Conservation (phyloP, 2,113 vertebrate genomes). For the Myrmophylax atrothorax region DNA sequence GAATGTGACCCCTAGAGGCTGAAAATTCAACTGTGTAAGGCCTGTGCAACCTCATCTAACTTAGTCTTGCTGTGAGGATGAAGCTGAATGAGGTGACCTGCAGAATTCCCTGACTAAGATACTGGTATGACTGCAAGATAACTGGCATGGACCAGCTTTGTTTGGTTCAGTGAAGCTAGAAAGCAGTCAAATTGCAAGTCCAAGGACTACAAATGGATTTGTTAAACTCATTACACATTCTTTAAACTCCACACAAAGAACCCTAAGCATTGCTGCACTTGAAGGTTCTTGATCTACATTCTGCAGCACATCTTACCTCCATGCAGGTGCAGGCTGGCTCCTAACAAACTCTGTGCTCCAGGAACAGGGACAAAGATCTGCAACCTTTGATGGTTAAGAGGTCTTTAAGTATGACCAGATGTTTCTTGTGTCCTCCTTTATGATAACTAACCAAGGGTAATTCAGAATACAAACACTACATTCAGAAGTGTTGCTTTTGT, state of each 20-base stretch:
- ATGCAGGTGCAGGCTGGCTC: background rate
- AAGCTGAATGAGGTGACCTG: background rate
- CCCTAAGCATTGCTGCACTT: background rate
- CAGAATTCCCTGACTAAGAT: background rate
- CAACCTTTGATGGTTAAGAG: background rate
- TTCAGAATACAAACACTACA: background rate
- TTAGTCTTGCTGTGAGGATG: background rate
- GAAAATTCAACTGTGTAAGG: background rate
- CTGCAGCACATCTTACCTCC: background rate
- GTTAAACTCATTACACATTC: background rate
- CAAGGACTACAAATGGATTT: background rate
- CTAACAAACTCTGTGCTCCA: background rate
- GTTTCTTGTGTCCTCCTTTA: background rate
- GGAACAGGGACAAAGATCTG: background rate
- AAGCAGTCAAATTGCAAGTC: background rate
- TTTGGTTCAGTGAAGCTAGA: background rate
- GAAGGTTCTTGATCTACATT: background rate
- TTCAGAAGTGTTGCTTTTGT: background rate
- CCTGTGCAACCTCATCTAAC: background rate
- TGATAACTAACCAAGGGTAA: background rate
- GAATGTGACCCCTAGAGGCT: background rate
- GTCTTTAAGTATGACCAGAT: background rate
- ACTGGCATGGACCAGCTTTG: background rate
- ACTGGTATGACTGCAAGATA: background rate
- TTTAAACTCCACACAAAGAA: background rate